These are phyloP conservation scores for Ichneumoninae sp. DNA, from an alignment of 2,888 invertebrate species.

Conservation along the genomic window DNA sequence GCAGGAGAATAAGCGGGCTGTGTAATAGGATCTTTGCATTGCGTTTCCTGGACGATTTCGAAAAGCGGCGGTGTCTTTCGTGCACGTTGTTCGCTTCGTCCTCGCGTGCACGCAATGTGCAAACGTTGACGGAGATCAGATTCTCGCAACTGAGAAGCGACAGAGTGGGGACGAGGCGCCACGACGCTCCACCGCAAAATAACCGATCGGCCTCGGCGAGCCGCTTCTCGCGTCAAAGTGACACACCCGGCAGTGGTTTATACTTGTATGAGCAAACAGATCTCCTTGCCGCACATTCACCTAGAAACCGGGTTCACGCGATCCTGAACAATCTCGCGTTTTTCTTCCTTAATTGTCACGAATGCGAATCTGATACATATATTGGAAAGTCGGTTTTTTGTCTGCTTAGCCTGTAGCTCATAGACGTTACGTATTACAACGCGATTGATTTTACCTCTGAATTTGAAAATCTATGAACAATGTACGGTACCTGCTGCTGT, in stretches of 20 bases:
- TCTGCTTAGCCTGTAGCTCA: constrained; percentile 32
- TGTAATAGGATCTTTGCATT: constrained; percentile 77
- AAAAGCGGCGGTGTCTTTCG: constrained; percentile 63
- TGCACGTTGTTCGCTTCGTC: constrained; percentile 36
- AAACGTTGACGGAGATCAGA: constrained; percentile 62
- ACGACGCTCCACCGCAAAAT: constrained; percentile 72
- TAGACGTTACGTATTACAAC: neutral
- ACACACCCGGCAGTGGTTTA: constrained; percentile 80
- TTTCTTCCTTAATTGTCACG: constrained; percentile 38
- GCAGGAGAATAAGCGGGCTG: constrained; percentile 22
- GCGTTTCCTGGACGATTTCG: constrained; percentile 73
- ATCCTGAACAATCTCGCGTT: constrained; percentile 68
- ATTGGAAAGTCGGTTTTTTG: neutral
- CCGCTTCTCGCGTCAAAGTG: constrained; percentile 72
- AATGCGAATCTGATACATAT: constrained; percentile 5
- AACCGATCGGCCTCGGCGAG: constrained; percentile 71
- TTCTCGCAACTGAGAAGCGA: constrained; percentile 66
- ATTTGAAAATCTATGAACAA: neutral
- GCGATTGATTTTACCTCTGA: neutral
- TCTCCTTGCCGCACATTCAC: constrained; percentile 71
- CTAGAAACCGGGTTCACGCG: constrained; percentile 80
- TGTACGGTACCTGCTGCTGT: neutral
- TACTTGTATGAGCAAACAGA: constrained; percentile 48
- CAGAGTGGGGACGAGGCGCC: constrained; percentile 69
- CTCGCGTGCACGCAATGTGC: constrained; percentile 61